Evolutionary conservation across 92 coral and sea anemone species (phyloP).

Genomic region (Paragorgia papillata): DNA sequence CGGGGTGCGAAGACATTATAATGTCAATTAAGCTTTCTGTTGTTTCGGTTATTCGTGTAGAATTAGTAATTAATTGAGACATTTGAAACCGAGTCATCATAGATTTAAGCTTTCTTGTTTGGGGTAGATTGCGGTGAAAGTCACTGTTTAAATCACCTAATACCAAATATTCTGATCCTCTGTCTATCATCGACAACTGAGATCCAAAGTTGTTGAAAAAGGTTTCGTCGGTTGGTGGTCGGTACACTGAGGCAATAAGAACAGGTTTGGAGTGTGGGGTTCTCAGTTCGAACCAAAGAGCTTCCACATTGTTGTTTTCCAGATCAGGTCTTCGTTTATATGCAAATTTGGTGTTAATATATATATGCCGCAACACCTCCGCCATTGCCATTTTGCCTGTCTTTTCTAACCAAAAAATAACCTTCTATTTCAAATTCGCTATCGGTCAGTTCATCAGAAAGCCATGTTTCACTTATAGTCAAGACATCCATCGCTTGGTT

Average conservation of each 20-base stretch:
- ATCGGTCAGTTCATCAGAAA: constrained; percentile 27
- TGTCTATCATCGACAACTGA: constrained; percentile 17
- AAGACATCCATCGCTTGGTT: constrained; percentile 49
- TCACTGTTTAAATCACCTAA: constrained; percentile 39
- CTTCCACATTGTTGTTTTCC: constrained; percentile 27
- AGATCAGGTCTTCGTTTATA: not conserved
- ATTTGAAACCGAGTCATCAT: constrained; percentile 23
- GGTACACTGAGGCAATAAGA: constrained; percentile 29
- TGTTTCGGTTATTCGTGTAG: not conserved
- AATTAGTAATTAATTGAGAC: not conserved
- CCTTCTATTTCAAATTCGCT: constrained; percentile 41
- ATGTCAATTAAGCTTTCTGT: constrained; percentile 22
- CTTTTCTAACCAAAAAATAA: constrained; percentile 23
- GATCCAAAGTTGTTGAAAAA: constrained; percentile 37
- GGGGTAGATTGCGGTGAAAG: constrained; percentile 3
- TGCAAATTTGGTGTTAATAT: not conserved
- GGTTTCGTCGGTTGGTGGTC: constrained; percentile 35
- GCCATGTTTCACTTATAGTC: constrained; percentile 55
- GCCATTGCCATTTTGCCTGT: too few relatives aligned
- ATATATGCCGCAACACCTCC: not conserved
- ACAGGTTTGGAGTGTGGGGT: constrained; percentile 45
- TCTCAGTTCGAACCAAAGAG: constrained; percentile 42
- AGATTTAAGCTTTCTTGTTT: constrained; percentile 23
- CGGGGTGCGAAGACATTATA: not conserved
- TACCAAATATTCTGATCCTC: constrained; percentile 22